Evolutionary conservation across 2,888 invertebrate species (phyloP), one percentile per base, ranked within the genome.

Genomic region (Herminia tarsipennalis): DNA sequence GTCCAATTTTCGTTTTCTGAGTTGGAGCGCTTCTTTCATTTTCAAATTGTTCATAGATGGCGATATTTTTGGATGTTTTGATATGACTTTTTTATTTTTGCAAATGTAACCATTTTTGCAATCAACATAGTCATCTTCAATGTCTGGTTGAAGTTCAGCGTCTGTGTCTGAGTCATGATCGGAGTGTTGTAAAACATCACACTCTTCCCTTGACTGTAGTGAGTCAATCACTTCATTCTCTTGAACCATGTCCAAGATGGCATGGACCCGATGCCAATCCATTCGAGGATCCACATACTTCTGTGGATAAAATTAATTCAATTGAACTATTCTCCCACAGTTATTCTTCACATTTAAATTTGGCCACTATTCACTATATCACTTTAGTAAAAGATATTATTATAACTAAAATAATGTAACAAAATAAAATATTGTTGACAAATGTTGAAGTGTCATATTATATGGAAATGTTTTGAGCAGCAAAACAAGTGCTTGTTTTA

Each of bases 201-300:
- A 78, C 56, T 88, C 87, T 70, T 91, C 90, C 16, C 70, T 78
- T 48, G 77, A 73, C 70, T 91, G 88, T 43, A 89, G 78, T 39
- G 84, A 83, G 69, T 92, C 84, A 66, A 86, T 87, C 47, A 84
- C 79, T 65, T 90, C 83, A 74, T 81, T 84, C 51, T 86, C 85
- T 83, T 88, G 85, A 66, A 91, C 79, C 69, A 90, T 78, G 66
- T 83, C 81, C 83, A 88, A 80, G 70, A 91, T 91, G 45, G 89
- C 87, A 83, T 88, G 84, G 43, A 90, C 91, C 47, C 89, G 85
- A 53, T 84, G 85, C 91, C 91, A 91, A 81, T 91, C 90, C 85
- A 86, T 87, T 72, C 90, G 80, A 38, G 91, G 91, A 79, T 91
- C 91, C 77, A 87, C 78, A 86, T 76, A 81, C 67, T 77, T 92